A percentile compares a stretch with the other conserved stretches of the same genome.
phyloP scores from a whole-genome alignment of 2,113 vertebrate genomes.

The Murina feae region DNA sequence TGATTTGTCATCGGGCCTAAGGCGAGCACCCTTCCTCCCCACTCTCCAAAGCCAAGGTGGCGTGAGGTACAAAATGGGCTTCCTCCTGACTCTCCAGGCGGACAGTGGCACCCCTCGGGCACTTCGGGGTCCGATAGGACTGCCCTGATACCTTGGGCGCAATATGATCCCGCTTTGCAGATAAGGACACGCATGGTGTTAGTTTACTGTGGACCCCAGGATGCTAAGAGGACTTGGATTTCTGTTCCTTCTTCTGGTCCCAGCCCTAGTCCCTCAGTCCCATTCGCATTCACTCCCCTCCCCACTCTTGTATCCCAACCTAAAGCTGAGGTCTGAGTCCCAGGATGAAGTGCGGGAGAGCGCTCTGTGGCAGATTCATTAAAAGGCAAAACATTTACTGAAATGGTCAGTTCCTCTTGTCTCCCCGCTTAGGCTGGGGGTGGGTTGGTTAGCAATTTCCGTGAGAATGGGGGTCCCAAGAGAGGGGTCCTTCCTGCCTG shows the following conservation, averaged over 20 bases:
- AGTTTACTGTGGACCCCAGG: too few relatives aligned
- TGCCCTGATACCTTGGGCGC: rapidly evolving
- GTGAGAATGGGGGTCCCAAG: background rate
- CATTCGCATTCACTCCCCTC: background rate
- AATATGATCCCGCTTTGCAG: background rate
- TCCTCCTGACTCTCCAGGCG: background rate
- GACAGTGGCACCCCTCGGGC: background rate
- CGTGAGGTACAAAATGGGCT: background rate
- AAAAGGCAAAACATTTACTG: background rate
- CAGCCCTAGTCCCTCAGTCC: background rate
- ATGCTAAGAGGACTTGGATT: background rate
- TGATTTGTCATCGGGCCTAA: background rate
- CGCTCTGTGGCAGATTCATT: background rate
- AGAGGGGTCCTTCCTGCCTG: background rate
- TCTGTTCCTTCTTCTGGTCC: background rate
- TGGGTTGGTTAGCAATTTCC: background rate
- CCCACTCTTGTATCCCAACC: background rate
- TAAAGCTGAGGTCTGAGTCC: background rate
- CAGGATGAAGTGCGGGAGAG: background rate
- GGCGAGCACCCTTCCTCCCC: background rate
- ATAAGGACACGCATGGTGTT: rapidly evolving
- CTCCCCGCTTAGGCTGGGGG: rapidly evolving
- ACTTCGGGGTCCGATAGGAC: background rate
- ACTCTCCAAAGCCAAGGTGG: background rate
- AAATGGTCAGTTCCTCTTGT: background rate